These are phyloP conservation scores for Smutsia temminckii DNA, from an alignment of 2,797 vertebrate genomes.

Conservation along the genomic window DNA sequence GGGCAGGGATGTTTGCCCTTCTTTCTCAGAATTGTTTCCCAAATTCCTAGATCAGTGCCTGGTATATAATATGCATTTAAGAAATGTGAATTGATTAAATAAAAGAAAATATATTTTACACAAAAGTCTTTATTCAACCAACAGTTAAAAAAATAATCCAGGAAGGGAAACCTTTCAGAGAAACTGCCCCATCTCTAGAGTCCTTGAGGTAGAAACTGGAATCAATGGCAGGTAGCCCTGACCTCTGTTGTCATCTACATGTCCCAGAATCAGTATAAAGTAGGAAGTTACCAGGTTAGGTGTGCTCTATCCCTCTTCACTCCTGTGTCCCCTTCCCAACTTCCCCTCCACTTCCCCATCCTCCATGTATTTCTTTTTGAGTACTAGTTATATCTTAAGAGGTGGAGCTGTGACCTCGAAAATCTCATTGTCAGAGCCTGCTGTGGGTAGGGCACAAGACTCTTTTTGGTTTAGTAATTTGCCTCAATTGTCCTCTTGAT, in stretches of 20 bases:
- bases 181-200: background rate
- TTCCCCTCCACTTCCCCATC: background rate
- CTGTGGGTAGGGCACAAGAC: background rate
- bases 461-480: background rate
- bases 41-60: background rate
- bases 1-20: background rate
- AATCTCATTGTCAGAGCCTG: background rate
- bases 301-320: background rate
- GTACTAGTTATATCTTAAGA: background rate
- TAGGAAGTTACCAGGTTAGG: background rate
- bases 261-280: background rate
- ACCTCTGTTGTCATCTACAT: background rate
- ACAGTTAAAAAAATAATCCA: background rate
- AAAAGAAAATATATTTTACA: background rate
- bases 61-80: background rate
- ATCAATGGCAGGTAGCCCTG: rapidly evolving
- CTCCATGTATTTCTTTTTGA: background rate
- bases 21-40: background rate
- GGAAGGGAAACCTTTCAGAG: background rate
- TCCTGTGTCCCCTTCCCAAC: rapidly evolving
- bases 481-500: background rate
- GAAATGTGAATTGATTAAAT: background rate
- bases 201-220: background rate
- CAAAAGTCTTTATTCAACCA: background rate
- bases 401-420: background rate